Conservation (phyloP, 1,140 invertebrate genomes). For the Drosophila tropicalis region DNA sequence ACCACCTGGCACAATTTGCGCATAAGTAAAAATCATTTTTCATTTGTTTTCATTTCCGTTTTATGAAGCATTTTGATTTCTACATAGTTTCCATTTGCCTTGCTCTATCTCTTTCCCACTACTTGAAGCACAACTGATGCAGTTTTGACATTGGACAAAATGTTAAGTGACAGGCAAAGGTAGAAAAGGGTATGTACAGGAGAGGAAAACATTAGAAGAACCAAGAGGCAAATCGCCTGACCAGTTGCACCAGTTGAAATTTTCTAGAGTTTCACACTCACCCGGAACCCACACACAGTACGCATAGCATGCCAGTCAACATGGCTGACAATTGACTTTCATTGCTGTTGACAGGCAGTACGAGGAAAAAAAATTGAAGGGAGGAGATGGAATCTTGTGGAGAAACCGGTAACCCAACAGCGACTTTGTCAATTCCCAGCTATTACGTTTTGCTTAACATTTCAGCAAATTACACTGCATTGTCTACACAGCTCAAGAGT, state of each 20-base stretch:
- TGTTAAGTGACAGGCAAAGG: conserved; percentile 64
- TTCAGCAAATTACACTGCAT: conserved; percentile 73
- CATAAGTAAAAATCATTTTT: conserved; percentile 78
- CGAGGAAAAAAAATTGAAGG: conserved; percentile 14
- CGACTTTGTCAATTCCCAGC: conserved; percentile 69
- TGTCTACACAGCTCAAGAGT: conserved; percentile 51
- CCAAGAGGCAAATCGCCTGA: neutral
- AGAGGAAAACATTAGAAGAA: conserved; percentile 14
- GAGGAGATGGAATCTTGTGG: neutral
- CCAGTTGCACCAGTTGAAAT: conserved; percentile 1
- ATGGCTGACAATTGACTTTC: conserved; percentile 72
- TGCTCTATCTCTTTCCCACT: conserved; percentile 12
- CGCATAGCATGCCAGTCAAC: conserved; percentile 55
- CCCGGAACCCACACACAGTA: conserved; percentile 20
- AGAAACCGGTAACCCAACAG: conserved; percentile 26
- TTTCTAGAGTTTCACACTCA: conserved; percentile 7
- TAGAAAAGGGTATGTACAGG: conserved; percentile 8
- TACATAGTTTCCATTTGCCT: conserved; percentile 44
- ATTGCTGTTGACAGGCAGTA: conserved; percentile 65
- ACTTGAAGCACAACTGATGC: neutral
- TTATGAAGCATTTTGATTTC: conserved; percentile 75
- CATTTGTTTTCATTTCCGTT: conserved; percentile 79
- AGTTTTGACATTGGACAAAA: conserved; percentile 52
- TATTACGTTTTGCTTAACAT: conserved; percentile 75
- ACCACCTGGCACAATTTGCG: conserved; percentile 54